Evolutionary conservation across 2,113 vertebrate genomes (phyloP).

Genomic region (Oostethus manadensis): DNA sequence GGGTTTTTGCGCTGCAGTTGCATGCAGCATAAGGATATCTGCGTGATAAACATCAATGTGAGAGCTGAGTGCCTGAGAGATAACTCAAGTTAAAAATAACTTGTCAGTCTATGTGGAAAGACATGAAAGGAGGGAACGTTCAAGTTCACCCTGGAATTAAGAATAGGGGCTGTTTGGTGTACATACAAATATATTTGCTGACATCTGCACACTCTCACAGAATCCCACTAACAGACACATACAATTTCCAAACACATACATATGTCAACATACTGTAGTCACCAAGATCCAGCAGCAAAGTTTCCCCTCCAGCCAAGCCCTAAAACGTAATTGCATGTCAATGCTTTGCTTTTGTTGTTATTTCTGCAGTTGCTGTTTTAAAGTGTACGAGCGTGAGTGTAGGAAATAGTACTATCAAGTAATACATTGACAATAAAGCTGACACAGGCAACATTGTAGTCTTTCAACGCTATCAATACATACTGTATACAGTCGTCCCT

Average conservation of each 20-base stretch:
- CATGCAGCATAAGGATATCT: conserved; percentile 4
- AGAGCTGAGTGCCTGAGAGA: conserved; percentile 11
- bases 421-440: background rate
- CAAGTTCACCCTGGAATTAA: conserved; percentile 54
- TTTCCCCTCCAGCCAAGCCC: conserved; percentile 46
- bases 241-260: conserved; percentile 37
- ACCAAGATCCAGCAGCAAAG: conserved; percentile 39
- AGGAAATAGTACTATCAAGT: background rate
- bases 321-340: conserved; percentile 9
- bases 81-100: conserved; percentile 38
- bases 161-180: conserved; percentile 47
- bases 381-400: too few relatives aligned
- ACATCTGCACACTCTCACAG: conserved; percentile 46
- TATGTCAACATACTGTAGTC: too few relatives aligned
- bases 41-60: conserved; percentile 21
- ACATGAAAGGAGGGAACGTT: conserved; percentile 50
- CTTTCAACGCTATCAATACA: too few relatives aligned
- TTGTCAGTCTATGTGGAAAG: conserved; percentile 29
- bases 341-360: conserved; percentile 35
- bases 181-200: conserved; percentile 55
- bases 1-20: background rate
- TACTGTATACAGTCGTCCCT: too few relatives aligned
- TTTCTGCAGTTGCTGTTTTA: conserved; percentile 49
- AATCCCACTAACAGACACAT: conserved; percentile 14
- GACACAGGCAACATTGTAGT: background rate